Conservation (phyloP, 2,797 vertebrate genomes). For the Phylloscopus collybita region DNA sequence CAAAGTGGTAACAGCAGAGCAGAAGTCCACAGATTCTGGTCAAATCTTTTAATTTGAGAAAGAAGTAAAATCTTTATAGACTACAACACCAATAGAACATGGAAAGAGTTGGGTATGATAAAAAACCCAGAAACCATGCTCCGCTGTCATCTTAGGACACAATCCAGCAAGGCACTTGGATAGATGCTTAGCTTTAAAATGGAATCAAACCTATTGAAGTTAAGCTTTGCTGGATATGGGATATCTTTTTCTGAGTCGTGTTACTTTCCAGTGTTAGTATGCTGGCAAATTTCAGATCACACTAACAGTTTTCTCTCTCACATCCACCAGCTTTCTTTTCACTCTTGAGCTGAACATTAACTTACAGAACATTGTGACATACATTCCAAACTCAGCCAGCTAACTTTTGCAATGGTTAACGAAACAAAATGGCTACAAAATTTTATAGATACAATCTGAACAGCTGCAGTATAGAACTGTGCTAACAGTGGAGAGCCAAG, state of each 20-base stretch:
- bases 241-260: neutral
- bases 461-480: neutral
- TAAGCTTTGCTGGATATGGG: constrained; percentile 62
- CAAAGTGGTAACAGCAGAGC: neutral
- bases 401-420: neutral
- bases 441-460: neutral
- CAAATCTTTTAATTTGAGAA: neutral
- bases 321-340: constrained; percentile 38
- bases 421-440: constrained; percentile 8
- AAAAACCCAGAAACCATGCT: neutral
- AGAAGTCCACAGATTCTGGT: neutral
- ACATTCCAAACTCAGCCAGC: constrained; percentile 18
- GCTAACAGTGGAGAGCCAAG: neutral
- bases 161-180: constrained; percentile 67
- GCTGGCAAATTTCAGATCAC: constrained; percentile 27
- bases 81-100: neutral
- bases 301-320: constrained; percentile 21
- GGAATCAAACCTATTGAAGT: neutral
- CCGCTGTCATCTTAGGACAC: neutral
- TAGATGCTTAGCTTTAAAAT: constrained; percentile 31
- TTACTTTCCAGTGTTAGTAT: neutral
- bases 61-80: neutral
- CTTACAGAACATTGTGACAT: neutral
- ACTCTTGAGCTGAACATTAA: neutral
- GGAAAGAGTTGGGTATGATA: neutral